These are phyloP conservation scores for Prunella strophiata DNA, from an alignment of 2,797 vertebrate species.

Conservation along the genomic window DNA sequence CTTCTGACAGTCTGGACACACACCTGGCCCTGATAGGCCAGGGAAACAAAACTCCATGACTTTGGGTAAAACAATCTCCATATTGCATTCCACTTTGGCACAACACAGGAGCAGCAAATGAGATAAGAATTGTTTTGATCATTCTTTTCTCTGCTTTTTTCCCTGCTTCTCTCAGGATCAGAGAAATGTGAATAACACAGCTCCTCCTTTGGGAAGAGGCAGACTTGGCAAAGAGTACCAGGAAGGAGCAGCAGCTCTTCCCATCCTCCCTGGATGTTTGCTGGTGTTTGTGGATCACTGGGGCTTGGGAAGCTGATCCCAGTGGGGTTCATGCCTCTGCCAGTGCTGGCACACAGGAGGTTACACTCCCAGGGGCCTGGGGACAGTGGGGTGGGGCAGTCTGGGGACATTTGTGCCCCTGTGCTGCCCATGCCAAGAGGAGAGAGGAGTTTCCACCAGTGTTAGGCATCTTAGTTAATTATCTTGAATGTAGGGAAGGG, in stretches of 20 bases:
- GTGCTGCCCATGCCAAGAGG: neutral
- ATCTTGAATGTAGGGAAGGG: neutral
- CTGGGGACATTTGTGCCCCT: neutral
- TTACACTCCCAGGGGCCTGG: neutral
- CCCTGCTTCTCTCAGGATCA: too few relatives aligned
- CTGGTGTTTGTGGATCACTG: neutral
- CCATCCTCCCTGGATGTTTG: neutral
- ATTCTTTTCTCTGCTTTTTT: too few relatives aligned
- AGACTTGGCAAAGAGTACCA: neutral
- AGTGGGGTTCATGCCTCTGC: neutral
- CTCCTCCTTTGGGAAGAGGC: neutral
- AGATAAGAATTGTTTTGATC: too few relatives aligned
- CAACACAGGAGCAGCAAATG: too few relatives aligned
- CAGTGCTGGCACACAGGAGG: neutral
- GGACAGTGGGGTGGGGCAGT: neutral
- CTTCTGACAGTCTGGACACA: too few relatives aligned
- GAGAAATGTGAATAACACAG: too few relatives aligned
- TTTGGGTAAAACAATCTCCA: too few relatives aligned
- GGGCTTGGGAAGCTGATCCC: neutral
- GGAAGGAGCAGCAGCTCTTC: neutral
- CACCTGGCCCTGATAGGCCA: too few relatives aligned
- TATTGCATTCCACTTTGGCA: too few relatives aligned
- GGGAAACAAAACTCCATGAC: too few relatives aligned
- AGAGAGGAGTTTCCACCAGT: neutral
- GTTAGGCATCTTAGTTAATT: neutral